phyloP scores from a whole-genome alignment of 2,888 invertebrate species.

The Thysanoteuthis rhombus region DNA sequence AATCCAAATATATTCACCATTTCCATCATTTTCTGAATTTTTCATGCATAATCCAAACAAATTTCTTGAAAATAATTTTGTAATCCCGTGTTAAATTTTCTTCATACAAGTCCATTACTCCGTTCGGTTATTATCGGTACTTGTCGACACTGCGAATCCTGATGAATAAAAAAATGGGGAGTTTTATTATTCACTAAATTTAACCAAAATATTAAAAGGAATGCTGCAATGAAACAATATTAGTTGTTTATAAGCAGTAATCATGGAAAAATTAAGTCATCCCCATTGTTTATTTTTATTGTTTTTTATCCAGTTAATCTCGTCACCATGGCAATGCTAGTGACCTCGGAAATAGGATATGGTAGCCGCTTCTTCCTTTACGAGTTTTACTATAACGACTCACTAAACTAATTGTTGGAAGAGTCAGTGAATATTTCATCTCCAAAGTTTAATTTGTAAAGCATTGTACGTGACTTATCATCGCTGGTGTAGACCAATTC shows the following conservation, averaged over 20 bases:
- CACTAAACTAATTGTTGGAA: background rate
- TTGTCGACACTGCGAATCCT: background rate
- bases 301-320: background rate
- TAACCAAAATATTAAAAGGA: background rate
- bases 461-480: background rate
- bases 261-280: background rate
- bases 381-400: background rate
- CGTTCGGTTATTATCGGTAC: background rate
- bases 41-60: background rate
- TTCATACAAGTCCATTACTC: background rate
- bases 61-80: background rate
- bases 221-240: background rate
- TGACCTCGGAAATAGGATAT: slow-evolving; percentile 12
- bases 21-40: background rate
- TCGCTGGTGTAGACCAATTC: background rate
- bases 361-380: background rate
- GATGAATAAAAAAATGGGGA: background rate
- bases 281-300: background rate
- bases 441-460: background rate
- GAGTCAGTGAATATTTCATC: background rate
- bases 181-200: background rate
- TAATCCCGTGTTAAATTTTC: background rate
- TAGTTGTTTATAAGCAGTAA: background rate
- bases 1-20: background rate
- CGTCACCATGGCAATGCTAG: slow-evolving; percentile 17